Evolutionary conservation across 1,140 invertebrate genomes (phyloP), one percentile per base, ranked within the genome.

Genomic region (Zaprionus africanus): DNA sequence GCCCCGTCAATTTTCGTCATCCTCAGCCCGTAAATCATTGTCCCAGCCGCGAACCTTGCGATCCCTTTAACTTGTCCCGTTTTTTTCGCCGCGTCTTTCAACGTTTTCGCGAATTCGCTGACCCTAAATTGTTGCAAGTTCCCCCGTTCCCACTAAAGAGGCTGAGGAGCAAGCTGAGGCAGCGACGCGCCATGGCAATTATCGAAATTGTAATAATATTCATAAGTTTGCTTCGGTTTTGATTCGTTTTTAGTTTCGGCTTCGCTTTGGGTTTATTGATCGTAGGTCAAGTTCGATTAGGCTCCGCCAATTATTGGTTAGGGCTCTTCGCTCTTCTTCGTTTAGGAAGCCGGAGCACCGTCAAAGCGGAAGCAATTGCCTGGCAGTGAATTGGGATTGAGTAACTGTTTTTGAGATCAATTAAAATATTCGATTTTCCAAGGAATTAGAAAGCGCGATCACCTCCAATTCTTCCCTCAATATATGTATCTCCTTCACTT

Each of bases 171-270:
- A n/a, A n/a, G 38, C 38, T 15, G 38, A 41, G 38, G 41, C 41
- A 46, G 19, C 70, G 66, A 61, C 57, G 58, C 72, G 51, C 75
- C 76, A 59, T 49, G 80, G 77, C 85, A 88, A 88, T 88, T 90
- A 88, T 88, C 70, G 78, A 84, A 90, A 88, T 88, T 88, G 84
- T 88, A 88, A 88, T 90, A 84, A 88, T 90, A 84, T 81, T 69
- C 78, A 78, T 78, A 76, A 73, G 74, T 56, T 68, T 60, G 46
- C 43, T 64, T 67, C 69, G 36, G 41, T 41, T 34, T 58, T 46
- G 36, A 26, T 46, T 49, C 38, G 51, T 57, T 69, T 46, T 5
- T 28, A 15, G 38, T 58, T 51, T 28, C 51, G 58, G 57, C 60
- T 76, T 79, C 68, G 65, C 17, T 38, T 74, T 80, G 57, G 51